Conservation (phyloP, 1,140 invertebrate species). For the Cyphomyrmex costatus region DNA sequence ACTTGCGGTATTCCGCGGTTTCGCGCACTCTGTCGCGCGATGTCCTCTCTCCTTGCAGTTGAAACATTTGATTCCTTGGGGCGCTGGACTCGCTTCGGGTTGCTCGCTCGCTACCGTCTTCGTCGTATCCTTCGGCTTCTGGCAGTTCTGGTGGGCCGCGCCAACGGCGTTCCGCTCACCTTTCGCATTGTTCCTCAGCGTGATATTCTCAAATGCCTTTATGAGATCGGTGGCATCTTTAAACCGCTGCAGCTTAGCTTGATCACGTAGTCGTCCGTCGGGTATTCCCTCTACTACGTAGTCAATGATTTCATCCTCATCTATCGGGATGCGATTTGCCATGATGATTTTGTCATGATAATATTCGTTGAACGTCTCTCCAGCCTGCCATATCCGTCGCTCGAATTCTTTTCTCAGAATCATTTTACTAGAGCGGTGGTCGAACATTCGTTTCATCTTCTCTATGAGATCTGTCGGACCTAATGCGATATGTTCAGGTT, state of each 20-base stretch:
- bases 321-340: not conserved
- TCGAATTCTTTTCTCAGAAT: conserved; percentile 1
- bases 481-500: not conserved
- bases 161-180: not conserved
- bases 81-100: not conserved
- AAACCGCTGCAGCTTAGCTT: not conserved
- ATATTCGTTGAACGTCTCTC: conserved; percentile 3
- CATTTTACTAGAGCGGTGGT: not conserved
- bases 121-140: not conserved
- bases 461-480: not conserved
- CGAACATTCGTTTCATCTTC: not conserved
- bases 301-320: not conserved
- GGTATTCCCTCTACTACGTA: conserved; percentile 14
- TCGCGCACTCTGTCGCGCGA: not conserved
- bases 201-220: conserved; percentile 43
- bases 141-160: not conserved
- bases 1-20: not conserved
- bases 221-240: not conserved
- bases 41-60: not conserved
- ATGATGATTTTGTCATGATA: conserved; percentile 12
- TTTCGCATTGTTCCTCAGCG: not conserved
- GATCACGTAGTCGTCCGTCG: not conserved
- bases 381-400: not conserved
- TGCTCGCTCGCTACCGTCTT: no score
- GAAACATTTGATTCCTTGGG: not conserved